These are phyloP conservation scores for Amiota mariae DNA, from an alignment of 2,888 invertebrate genomes.

Conservation along the genomic window DNA sequence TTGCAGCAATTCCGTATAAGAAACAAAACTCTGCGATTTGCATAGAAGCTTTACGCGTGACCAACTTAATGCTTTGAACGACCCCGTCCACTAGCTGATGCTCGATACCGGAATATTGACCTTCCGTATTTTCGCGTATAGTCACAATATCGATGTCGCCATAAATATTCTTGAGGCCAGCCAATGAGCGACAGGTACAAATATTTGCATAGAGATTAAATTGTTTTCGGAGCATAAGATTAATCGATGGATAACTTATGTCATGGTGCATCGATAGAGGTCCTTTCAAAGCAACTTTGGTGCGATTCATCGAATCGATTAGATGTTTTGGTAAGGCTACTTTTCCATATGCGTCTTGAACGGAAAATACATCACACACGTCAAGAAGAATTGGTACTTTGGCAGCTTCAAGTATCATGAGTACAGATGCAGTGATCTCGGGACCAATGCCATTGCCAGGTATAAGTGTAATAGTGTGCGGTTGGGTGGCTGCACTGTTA, in stretches of 20 bases:
- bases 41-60: slow-evolving; percentile 94
- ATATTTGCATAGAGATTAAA: slow-evolving; percentile 97
- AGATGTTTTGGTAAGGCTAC: slow-evolving; percentile 95
- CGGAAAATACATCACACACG: slow-evolving; percentile 97
- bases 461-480: slow-evolving; percentile 84
- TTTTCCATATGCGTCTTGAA: slow-evolving; percentile 85
- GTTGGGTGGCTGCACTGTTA: neutral
- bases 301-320: slow-evolving; percentile 95
- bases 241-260: slow-evolving; percentile 97
- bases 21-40: slow-evolving; percentile 98
- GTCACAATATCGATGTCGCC: slow-evolving; percentile 98
- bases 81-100: slow-evolving; percentile 98
- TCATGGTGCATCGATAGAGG: slow-evolving; percentile 98
- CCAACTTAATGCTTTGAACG: slow-evolving; percentile 98
- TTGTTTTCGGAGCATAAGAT: slow-evolving; percentile 95
- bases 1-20: slow-evolving; percentile 91
- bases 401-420: slow-evolving; percentile 94
- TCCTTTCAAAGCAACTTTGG: slow-evolving; percentile 97
- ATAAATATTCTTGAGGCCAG: slow-evolving; percentile 94
- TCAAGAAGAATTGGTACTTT: slow-evolving; percentile 98
- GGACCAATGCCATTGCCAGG: slow-evolving; percentile 99
- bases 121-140: slow-evolving; percentile 98
- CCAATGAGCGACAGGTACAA: slow-evolving; percentile 94
- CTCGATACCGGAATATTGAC: slow-evolving; percentile 99
- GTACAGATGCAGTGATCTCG: slow-evolving; percentile 96